phyloP scores from a whole-genome alignment of 2,888 invertebrate genomes.

The Cerastoderma edule region DNA sequence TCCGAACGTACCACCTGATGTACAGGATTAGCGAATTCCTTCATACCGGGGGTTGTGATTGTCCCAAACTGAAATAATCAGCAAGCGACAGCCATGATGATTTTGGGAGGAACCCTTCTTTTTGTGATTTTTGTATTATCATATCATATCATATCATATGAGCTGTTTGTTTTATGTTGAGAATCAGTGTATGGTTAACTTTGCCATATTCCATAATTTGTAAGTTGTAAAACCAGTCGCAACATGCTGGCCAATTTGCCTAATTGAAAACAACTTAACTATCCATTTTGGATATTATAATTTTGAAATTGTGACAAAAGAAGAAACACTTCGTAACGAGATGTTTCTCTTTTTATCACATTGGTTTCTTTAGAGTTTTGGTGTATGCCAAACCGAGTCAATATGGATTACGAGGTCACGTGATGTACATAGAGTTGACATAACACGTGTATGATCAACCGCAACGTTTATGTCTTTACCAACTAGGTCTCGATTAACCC shows the following conservation, averaged over 20 bases:
- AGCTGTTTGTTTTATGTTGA: not conserved
- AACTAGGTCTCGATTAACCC: too few relatives aligned
- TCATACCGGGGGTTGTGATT: not conserved
- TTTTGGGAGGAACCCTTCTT: too few relatives aligned
- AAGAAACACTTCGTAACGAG: not conserved
- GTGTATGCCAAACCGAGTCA: too few relatives aligned
- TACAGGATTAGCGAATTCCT: slow-evolving; percentile 29
- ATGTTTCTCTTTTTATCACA: not conserved
- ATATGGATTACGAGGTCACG: too few relatives aligned
- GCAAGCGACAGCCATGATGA: not conserved
- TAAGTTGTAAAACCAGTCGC: not conserved
- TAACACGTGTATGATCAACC: too few relatives aligned
- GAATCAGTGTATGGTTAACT: not conserved
- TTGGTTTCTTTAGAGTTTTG: too few relatives aligned
- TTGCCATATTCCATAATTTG: not conserved
- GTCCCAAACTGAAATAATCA: not conserved
- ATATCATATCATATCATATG: not conserved
- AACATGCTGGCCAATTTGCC: not conserved
- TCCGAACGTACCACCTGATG: slow-evolving; percentile 59
- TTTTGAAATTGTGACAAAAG: slow-evolving; percentile 2
- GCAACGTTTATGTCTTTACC: too few relatives aligned
- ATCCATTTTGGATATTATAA: not conserved
- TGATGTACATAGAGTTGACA: too few relatives aligned
- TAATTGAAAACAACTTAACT: not conserved
- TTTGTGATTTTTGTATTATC: not conserved